Evolutionary conservation across 2,888 invertebrate species (phyloP), one percentile per base, ranked within the genome.

Genomic region (Hipparchia semele): DNA sequence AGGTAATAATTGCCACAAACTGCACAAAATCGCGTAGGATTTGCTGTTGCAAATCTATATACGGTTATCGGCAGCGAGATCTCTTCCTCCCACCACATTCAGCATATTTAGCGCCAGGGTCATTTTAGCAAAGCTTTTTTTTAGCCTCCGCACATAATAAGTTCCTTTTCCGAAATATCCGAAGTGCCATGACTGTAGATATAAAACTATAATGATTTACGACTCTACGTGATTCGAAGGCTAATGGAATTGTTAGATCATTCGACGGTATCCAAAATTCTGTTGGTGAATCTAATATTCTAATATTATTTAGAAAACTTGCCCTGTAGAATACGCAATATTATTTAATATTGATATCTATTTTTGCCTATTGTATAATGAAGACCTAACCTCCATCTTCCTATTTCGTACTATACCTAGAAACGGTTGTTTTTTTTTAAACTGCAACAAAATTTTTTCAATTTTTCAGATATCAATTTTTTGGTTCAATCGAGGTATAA

Each of bases 1-100:
- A 33, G 8, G 9, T 13, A 6, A 6, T 2, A 10, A 39, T 61
- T 33, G 61, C 61, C 13, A 53, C n/a, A 53, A 51, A 60, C 39
- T 69, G 69, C 69, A 68, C 49, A 69, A 33, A 51, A 72, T 60
- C 66, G 76, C 68, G 78, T 78, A 70, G 78, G 78, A 39, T 68
- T 67, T 61, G 70, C 64, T 59, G 66, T 74, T 78, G 79, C 79
- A 78, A 73, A 75, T 76, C 74, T 74, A 74, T 75, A 77, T 66
- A 69, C 56, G 65, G 74, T 72, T 75, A 77, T 76, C 72, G 45
- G 49, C 69, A 72, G 67, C 71, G 23, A 61, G 75, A 76, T 77
- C 75, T 71, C 53, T 61, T 72, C 73, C 77, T 67, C 78, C 79
- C 79, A 79, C 79, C 33, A 46, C 12, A 61, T 46, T 65, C 49